A percentile compares a stretch with the other conserved stretches of the same genome.
phyloP scores from a whole-genome alignment of 2,888 invertebrate species.

The Meiosimyza decipiens region DNA sequence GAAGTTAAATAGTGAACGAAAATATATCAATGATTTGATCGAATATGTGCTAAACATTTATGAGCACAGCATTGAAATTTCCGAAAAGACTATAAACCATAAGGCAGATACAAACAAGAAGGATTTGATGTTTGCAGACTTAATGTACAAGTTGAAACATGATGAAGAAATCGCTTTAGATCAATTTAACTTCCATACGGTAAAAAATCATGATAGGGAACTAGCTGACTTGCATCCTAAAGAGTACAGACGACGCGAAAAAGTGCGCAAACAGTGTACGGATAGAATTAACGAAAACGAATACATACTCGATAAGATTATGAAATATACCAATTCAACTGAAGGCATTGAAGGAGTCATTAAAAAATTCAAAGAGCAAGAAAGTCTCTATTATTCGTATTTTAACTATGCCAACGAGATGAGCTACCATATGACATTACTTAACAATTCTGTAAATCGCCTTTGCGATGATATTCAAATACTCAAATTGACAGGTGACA shows the following conservation, averaged over 20 bases:
- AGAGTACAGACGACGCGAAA: slow-evolving; percentile 61
- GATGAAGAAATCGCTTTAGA: slow-evolving; percentile 52
- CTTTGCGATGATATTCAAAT: slow-evolving; percentile 59
- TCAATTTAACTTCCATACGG: slow-evolving; percentile 57
- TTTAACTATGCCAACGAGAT: slow-evolving; percentile 65
- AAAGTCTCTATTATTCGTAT: slow-evolving; percentile 64
- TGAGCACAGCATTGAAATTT: slow-evolving; percentile 61
- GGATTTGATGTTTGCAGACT: background rate
- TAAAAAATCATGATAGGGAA: slow-evolving; percentile 55
- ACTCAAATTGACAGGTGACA: slow-evolving; percentile 49
- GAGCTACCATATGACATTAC: slow-evolving; percentile 62
- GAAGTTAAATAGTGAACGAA: slow-evolving; percentile 62
- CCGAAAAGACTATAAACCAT: slow-evolving; percentile 60
- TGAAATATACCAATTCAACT: slow-evolving; percentile 56
- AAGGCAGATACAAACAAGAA: slow-evolving; percentile 49
- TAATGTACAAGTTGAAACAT: background rate
- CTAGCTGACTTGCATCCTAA: slow-evolving; percentile 60
- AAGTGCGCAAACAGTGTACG: slow-evolving; percentile 56
- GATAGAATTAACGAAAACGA: slow-evolving; percentile 61
- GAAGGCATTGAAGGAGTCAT: slow-evolving; percentile 57
- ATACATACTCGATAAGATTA: slow-evolving; percentile 58
- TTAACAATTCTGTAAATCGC: slow-evolving; percentile 59
- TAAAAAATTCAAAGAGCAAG: slow-evolving; percentile 63
- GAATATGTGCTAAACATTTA: slow-evolving; percentile 63
- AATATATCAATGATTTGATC: slow-evolving; percentile 63